Percentiles rank a stretch among this genome's conserved stretches.
These are phyloP conservation scores for Bergia puertoricense DNA, from an alignment of 92 coral and sea anemone species.

Conservation along the genomic window DNA sequence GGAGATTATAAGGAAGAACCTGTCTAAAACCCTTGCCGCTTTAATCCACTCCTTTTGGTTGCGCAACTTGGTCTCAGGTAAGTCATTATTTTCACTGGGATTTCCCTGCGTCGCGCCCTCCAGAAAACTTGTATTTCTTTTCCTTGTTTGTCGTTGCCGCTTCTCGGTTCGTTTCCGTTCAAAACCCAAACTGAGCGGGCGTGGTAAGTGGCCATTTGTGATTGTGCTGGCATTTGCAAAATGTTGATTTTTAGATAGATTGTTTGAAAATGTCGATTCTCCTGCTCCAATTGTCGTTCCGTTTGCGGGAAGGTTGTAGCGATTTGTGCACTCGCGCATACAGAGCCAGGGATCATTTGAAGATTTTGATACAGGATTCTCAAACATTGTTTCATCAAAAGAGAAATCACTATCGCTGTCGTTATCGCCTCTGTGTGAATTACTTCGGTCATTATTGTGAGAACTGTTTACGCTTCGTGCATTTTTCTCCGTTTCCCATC, in stretches of 20 bases:
- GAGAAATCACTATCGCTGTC: conserved; percentile 39
- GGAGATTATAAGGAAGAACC: conserved; percentile 52
- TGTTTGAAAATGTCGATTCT: conserved; percentile 19
- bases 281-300: conserved; percentile 13
- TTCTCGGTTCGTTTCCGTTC: conserved; percentile 3
- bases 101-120: not conserved
- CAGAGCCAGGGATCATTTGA: conserved; percentile 32
- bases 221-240: not conserved
- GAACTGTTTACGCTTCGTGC: not conserved
- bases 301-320: conserved; percentile 7
- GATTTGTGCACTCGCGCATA: conserved; percentile 4
- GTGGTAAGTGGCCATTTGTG: conserved; percentile 9
- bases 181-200: conserved; percentile 19
- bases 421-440: not conserved
- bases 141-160: not conserved
- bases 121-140: conserved; percentile 8
- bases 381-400: conserved; percentile 39
- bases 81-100: not conserved
- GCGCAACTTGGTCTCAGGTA: conserved; percentile 28
- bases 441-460: not conserved
- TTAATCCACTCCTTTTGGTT: conserved; percentile 39
- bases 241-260: conserved; percentile 13
- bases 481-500: conserved; percentile 10
- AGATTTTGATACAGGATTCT: conserved; percentile 9
- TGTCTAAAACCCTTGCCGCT: conserved; percentile 31